These are phyloP conservation scores for Tetraneura akinire DNA, from an alignment of 1,140 invertebrate species.

Conservation along the genomic window DNA sequence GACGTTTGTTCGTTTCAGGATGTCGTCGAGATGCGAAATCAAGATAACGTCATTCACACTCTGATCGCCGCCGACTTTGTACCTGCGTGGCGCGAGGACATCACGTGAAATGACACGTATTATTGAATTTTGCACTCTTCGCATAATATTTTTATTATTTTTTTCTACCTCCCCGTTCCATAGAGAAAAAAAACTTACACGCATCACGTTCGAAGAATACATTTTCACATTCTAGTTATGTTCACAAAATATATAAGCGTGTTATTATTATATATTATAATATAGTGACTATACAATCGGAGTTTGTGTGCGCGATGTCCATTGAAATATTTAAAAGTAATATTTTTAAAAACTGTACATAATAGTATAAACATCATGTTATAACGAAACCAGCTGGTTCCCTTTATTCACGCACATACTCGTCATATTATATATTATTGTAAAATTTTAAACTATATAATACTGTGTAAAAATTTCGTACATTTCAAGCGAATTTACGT, in stretches of 20 bases:
- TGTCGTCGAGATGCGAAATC: not conserved
- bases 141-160: too few relatives aligned
- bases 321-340: constrained; percentile 23
- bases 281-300: not conserved
- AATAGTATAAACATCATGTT: too few relatives aligned
- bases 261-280: too few relatives aligned
- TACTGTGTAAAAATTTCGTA: too few relatives aligned
- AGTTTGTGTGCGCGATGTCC: not conserved
- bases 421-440: too few relatives aligned
- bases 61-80: not conserved
- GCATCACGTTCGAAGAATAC: constrained; percentile 5
- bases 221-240: not conserved
- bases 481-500: too few relatives aligned
- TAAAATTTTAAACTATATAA: too few relatives aligned
- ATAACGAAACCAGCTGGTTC: too few relatives aligned
- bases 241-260: too few relatives aligned
- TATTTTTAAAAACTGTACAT: too few relatives aligned
- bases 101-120: constrained; percentile 19
- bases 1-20: not conserved
- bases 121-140: constrained; percentile 36
- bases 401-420: too few relatives aligned
- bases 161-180: too few relatives aligned
- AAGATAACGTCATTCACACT: constrained; percentile 41
- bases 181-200: constrained; percentile 11
- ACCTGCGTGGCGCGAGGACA: not conserved